Base-by-base conservation (phyloP, 1,140 invertebrate species). In the Pogonomyrmex barbatus region DNA sequence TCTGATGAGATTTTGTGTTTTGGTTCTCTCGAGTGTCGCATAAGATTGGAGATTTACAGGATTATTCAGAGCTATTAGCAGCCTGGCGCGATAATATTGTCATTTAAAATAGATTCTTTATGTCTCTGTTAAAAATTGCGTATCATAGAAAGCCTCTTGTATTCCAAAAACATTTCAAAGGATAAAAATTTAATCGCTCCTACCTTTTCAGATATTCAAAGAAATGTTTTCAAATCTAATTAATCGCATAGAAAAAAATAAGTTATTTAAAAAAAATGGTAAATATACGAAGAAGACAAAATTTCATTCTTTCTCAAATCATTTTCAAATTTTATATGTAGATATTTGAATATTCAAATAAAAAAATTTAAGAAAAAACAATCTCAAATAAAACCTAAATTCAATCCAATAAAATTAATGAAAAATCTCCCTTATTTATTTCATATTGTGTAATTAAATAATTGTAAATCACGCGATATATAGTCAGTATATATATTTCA, bases 1-100 rank as follows among this genome's bases (percentile, higher is more conserved):
- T 58, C 10, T 67, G 42, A 67, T n/a, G 12, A 45, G 47, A 76
- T 67, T 81, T 54, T 47, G 36, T 30, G n/a, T 24, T 54, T 79
- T 6, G 36, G 17, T 47, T 83, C 68, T 45, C 68, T 60, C 54
- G 12, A 47, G 30, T 47, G 54, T 75, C 68, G 33, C 54, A 39
- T 60, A 60, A 60, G 42, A 33, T 60, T 1, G 9, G 5, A 73
- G 42, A 75, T 83, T 75, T 75, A n/a, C 68, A 75, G 58, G 45
- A 50, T 60, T 47, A 75, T 30, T 60, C 77, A 24, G 10, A n/a
- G 47, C 47, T 39, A 79, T 78, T 78, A 78, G 60, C 63, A 58
- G 71, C 9, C 24, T 12, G 10, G 30, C 24, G 9, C 52, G 17
- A 82, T 36, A 58, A 60, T 45, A 39, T 39, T 56, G 50, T 14